Evolutionary conservation across 1,140 invertebrate genomes (phyloP).

Genomic region (Saccostrea echinata): DNA sequence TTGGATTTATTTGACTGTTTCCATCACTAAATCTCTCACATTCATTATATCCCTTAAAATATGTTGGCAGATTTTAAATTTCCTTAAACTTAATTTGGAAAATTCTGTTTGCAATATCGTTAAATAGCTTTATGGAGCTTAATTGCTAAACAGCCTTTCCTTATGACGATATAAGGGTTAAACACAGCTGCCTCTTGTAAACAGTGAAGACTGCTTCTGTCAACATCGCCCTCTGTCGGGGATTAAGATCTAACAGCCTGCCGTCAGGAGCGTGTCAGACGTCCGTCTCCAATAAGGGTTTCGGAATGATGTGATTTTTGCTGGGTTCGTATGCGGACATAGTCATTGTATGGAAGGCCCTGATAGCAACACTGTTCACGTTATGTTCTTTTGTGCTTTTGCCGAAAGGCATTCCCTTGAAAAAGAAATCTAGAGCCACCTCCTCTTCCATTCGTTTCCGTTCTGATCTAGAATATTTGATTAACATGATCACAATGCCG

Average conservation of each 20-base stretch:
- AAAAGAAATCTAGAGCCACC: conserved; percentile 73
- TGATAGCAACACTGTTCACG: conserved; percentile 73
- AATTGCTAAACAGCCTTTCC: background rate
- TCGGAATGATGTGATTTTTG: conserved; percentile 44
- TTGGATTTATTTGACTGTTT: background rate
- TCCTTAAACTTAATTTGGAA: background rate
- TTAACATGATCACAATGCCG: conserved; percentile 75
- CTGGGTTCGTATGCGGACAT: conserved; percentile 64
- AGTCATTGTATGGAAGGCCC: conserved; percentile 76
- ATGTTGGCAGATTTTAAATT: conserved; percentile 2
- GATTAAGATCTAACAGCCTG: background rate
- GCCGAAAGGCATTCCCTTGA: conserved; percentile 72
- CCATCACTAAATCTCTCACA: background rate
- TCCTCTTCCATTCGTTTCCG: conserved; percentile 75
- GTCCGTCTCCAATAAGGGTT: conserved; percentile 48
- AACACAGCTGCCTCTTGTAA: conserved; percentile 19
- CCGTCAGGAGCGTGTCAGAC: conserved; percentile 28
- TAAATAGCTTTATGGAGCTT: background rate
- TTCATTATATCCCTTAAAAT: background rate
- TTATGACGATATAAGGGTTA: background rate
- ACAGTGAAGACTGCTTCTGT: conserved; percentile 7
- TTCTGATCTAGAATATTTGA: conserved; percentile 75
- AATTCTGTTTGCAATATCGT: background rate
- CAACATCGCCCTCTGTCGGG: conserved; percentile 36
- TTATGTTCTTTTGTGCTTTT: conserved; percentile 70